Conservation (phyloP, 1,140 invertebrate species). For the Cotesia glomerata region DNA sequence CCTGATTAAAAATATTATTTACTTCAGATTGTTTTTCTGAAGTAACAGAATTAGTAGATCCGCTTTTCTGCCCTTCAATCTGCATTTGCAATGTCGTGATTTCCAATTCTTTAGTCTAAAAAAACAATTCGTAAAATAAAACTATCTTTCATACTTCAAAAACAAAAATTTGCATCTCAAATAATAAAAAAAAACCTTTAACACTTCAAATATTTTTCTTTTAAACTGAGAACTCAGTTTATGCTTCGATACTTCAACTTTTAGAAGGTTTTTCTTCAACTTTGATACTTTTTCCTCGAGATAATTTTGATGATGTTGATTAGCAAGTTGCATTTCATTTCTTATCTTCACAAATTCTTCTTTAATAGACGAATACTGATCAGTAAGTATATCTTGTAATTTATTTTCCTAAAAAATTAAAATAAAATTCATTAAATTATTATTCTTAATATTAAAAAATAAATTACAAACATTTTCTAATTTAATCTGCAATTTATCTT, state of each 20-base stretch:
- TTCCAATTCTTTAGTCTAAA: conserved; percentile 32
- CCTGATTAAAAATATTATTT: conserved; percentile 19
- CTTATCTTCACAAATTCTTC: conserved; percentile 50
- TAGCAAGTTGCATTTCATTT: conserved; percentile 41
- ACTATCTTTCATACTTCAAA: neutral
- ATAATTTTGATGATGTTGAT: conserved; percentile 35
- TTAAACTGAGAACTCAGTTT: conserved; percentile 41
- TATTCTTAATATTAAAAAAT: neutral
- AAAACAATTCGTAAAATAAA: conserved; percentile 3
- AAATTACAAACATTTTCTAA: conserved; percentile 42
- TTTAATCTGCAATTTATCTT: conserved; percentile 45
- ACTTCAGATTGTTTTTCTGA: conserved; percentile 35
- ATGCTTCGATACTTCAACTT: conserved; percentile 42
- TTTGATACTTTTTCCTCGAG: conserved; percentile 34
- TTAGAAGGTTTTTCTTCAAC: conserved; percentile 39
- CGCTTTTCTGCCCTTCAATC: conserved; percentile 31
- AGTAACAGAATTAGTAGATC: conserved; percentile 28
- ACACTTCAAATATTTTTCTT: conserved; percentile 41
- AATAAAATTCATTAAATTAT: neutral
- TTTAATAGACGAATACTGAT: conserved; percentile 48
- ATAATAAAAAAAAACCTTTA: conserved; percentile 29
- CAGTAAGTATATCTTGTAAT: conserved; percentile 41
- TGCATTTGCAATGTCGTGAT: conserved; percentile 32
- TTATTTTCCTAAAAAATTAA: conserved; percentile 41
- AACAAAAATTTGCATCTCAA: no score